phyloP scores from a whole-genome alignment of 2,797 vertebrate species.

The Pogonophryne albipinna region DNA sequence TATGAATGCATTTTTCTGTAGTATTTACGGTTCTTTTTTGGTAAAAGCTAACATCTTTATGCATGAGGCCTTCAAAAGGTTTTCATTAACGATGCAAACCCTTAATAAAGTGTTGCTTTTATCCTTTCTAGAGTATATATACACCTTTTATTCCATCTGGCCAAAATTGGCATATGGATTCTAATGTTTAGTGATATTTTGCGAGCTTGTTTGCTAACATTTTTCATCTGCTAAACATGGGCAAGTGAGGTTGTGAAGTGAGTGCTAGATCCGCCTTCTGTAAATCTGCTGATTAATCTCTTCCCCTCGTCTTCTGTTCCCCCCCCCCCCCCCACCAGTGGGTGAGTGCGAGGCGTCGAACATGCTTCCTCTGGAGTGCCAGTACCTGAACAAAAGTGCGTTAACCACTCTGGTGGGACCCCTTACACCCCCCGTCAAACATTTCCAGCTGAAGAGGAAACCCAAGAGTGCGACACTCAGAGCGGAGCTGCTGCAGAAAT shows the following conservation, averaged over 20 bases:
- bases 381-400: constrained; percentile 98
- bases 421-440: constrained; percentile 96
- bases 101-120: no score
- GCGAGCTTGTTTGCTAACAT: not conserved
- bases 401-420: constrained; percentile 96
- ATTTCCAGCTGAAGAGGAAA: constrained; percentile 98
- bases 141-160: not conserved
- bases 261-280: not conserved
- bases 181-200: not conserved
- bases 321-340: constrained; percentile 80
- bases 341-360: constrained; percentile 95
- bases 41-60: no score
- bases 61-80: no score
- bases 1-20: no score
- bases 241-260: not conserved
- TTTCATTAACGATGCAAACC: no score
- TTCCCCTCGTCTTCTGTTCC: not conserved
- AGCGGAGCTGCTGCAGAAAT: constrained; percentile 97
- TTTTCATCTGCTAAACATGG: not conserved
- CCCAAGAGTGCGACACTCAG: constrained; percentile 98
- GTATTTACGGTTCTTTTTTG: no score
- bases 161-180: not conserved
- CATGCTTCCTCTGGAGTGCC: constrained; percentile 98
- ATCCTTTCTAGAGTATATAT: no score
- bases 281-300: not conserved